These are phyloP conservation scores for Lasioglossum vierecki DNA, from an alignment of 2,888 invertebrate species.

Conservation along the genomic window DNA sequence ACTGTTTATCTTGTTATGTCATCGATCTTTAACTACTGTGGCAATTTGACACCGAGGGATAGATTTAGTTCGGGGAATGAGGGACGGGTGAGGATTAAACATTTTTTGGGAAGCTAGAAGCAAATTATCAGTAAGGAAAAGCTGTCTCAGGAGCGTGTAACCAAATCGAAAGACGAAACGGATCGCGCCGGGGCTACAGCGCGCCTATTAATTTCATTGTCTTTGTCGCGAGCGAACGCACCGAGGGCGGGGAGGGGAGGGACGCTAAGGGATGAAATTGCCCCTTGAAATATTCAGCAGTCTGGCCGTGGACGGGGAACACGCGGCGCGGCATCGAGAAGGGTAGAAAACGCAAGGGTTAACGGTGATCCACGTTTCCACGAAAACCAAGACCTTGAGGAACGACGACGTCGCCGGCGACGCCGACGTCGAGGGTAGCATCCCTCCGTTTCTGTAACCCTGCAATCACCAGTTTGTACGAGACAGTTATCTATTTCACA, in stretches of 20 bases:
- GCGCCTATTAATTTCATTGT: constrained; percentile 78
- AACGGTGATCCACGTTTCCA: constrained; percentile 77
- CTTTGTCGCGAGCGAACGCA: constrained; percentile 66
- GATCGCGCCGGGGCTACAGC: constrained; percentile 14
- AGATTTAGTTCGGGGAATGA: too few species aligned
- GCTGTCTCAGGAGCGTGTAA: neutral
- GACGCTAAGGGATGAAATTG: constrained; percentile 76
- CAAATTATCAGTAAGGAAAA: neutral
- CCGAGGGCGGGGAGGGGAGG: constrained; percentile 63
- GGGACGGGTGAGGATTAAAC: too few species aligned
- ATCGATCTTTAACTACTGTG: too few species aligned
- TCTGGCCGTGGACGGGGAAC: constrained; percentile 66
- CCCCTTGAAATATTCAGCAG: constrained; percentile 81
- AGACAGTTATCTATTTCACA: neutral
- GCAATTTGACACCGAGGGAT: too few species aligned
- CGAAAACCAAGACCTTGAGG: constrained; percentile 59
- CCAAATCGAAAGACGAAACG: constrained; percentile 37
- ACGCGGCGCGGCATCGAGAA: constrained; percentile 26
- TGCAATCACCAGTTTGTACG: constrained; percentile 14
- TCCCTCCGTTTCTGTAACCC: constrained; percentile 39
- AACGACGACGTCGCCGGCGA: constrained; percentile 21
- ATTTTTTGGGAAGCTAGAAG: too few species aligned
- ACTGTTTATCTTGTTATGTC: too few species aligned
- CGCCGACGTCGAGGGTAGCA: constrained; percentile 16
- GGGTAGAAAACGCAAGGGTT: constrained; percentile 71